These are phyloP conservation scores for Vulpes lagopus DNA, from an alignment of 2,113 vertebrate genomes.

Conservation along the genomic window DNA sequence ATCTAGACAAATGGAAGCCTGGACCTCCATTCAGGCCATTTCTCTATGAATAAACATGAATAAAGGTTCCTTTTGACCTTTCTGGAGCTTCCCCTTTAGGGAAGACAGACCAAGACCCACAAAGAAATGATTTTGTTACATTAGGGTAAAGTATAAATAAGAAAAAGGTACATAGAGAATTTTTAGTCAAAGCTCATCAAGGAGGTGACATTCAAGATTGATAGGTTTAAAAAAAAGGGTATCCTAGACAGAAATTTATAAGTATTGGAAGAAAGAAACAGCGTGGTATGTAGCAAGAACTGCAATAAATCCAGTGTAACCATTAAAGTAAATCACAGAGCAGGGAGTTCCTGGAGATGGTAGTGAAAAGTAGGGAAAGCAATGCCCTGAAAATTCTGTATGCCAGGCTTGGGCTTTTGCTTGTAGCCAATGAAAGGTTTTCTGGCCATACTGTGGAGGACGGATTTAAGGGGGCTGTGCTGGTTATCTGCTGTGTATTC, in stretches of 20 bases:
- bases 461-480: not conserved
- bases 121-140: slow-evolving; percentile 28
- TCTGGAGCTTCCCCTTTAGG: not conserved
- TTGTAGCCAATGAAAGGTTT: not conserved
- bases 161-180: not conserved
- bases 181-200: not conserved
- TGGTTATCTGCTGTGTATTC: not conserved
- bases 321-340: slow-evolving; percentile 32
- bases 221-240: not conserved
- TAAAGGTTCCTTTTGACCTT: not conserved
- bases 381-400: not conserved
- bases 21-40: not conserved
- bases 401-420: not conserved
- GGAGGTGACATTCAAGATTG: not conserved
- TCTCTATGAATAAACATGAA: not conserved
- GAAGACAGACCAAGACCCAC: not conserved
- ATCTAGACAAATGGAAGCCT: not conserved
- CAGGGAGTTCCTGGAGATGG: not conserved
- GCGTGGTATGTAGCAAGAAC: not conserved
- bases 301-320: not conserved
- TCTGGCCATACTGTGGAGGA: not conserved
- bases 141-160: not conserved
- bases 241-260: not conserved
- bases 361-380: not conserved
- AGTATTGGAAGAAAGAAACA: not conserved